These are phyloP conservation scores for Gobio gobio DNA, from an alignment of 2,113 vertebrate species.

Conservation along the genomic window DNA sequence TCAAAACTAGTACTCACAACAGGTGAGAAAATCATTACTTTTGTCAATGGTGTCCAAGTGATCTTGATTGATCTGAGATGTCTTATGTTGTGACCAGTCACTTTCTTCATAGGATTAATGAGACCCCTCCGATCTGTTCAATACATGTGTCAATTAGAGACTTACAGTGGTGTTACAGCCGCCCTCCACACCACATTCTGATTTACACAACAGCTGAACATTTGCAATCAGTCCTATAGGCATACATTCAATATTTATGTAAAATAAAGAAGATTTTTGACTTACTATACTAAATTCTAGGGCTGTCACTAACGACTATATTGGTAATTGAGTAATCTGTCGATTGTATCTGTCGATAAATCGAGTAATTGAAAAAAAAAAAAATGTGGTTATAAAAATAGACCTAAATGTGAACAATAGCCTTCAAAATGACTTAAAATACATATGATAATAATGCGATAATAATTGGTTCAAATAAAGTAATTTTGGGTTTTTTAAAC, in stretches of 20 bases:
- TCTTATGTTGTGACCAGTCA: conserved; percentile 52
- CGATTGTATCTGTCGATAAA: too few relatives aligned
- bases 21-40: conserved; percentile 48
- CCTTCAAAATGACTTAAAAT: too few relatives aligned
- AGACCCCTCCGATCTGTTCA: conserved; percentile 50
- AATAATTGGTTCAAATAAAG: too few relatives aligned
- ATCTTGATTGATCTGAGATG: conserved; percentile 56
- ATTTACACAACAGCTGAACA: not conserved
- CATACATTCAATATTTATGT: not conserved
- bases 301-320: too few relatives aligned
- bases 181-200: not conserved
- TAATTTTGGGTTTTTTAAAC: too few relatives aligned
- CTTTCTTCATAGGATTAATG: conserved; percentile 58
- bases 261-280: not conserved
- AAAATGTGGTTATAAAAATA: too few relatives aligned
- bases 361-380: too few relatives aligned
- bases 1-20: conserved; percentile 25
- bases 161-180: conserved; percentile 19
- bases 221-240: not conserved
- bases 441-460: too few relatives aligned
- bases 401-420: too few relatives aligned
- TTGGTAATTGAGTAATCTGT: too few relatives aligned
- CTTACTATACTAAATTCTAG: not conserved
- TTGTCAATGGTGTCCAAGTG: conserved; percentile 53
- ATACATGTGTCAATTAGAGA: conserved; percentile 54